phyloP scores from a whole-genome alignment of 2,888 invertebrate genomes.

The Catocala fraxini region DNA sequence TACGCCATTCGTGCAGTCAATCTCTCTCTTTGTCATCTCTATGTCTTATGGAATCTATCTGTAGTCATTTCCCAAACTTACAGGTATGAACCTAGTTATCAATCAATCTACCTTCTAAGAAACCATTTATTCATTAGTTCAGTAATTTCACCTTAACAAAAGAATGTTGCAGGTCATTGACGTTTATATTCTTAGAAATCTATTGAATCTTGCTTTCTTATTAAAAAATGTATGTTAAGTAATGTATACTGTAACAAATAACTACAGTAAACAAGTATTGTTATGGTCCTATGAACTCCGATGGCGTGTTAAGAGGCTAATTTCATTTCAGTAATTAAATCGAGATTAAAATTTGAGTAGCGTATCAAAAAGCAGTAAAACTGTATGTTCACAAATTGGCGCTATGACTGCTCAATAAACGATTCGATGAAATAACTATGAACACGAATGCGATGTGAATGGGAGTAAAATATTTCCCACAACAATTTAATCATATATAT shows the following conservation, averaged over 20 bases:
- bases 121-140: no score
- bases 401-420: constrained; percentile 61
- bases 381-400: constrained; percentile 70
- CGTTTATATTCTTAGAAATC: no score
- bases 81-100: no score
- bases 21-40: no score
- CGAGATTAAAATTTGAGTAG: constrained; percentile 81
- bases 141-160: no score
- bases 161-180: no score
- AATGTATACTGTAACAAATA: constrained; percentile 9
- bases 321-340: constrained; percentile 76
- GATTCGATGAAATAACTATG: constrained; percentile 43
- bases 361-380: constrained; percentile 81
- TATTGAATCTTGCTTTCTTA: no score
- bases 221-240: no score
- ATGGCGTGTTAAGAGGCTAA: constrained; percentile 61
- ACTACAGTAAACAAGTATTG: constrained; percentile 36
- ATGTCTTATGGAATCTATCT: no score
- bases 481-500: not conserved
- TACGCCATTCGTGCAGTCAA: no score
- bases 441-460: constrained; percentile 15
- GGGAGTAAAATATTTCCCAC: not conserved
- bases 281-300: constrained; percentile 50
- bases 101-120: no score
- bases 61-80: no score